phyloP scores from a whole-genome alignment of 2,797 vertebrate species.

The Anguilla pacifica region DNA sequence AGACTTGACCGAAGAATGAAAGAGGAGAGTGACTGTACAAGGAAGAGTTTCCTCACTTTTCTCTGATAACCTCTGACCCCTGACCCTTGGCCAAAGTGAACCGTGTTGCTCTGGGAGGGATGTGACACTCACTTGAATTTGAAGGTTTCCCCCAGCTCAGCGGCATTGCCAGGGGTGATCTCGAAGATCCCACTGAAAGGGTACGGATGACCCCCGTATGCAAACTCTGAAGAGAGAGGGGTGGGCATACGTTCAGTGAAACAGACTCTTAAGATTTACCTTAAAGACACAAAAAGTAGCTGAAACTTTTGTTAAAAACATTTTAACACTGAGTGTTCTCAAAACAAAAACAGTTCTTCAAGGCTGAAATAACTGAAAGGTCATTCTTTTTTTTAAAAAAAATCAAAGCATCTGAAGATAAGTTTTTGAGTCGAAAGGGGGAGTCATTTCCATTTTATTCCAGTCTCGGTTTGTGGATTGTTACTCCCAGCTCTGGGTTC shows the following conservation, averaged over 20 bases:
- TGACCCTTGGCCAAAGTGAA: not conserved
- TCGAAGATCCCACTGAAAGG: conserved; percentile 93
- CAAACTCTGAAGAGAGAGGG: conserved; percentile 78
- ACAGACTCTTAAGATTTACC: not conserved
- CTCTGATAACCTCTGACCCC: not conserved
- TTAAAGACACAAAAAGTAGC: not conserved
- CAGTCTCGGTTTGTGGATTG: not conserved
- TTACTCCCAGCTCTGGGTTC: not conserved
- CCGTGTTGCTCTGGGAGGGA: not conserved
- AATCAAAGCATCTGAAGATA: not conserved
- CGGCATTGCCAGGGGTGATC: conserved; percentile 84
- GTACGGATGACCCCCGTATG: conserved; percentile 90
- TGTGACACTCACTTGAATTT: conserved; percentile 87
- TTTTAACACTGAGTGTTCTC: not conserved
- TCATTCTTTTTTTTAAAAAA: not conserved
- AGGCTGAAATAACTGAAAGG: not conserved
- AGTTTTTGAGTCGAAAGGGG: not conserved
- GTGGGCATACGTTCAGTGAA: not conserved
- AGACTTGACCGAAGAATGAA: not conserved
- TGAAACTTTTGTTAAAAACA: not conserved
- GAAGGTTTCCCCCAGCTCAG: conserved; percentile 89
- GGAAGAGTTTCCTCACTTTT: not conserved
- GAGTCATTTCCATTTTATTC: not conserved
- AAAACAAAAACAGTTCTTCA: not conserved
- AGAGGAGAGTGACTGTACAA: not conserved